Evolutionary conservation across 2,113 vertebrate species (phyloP).

Genomic region (Electrona antarctica): DNA sequence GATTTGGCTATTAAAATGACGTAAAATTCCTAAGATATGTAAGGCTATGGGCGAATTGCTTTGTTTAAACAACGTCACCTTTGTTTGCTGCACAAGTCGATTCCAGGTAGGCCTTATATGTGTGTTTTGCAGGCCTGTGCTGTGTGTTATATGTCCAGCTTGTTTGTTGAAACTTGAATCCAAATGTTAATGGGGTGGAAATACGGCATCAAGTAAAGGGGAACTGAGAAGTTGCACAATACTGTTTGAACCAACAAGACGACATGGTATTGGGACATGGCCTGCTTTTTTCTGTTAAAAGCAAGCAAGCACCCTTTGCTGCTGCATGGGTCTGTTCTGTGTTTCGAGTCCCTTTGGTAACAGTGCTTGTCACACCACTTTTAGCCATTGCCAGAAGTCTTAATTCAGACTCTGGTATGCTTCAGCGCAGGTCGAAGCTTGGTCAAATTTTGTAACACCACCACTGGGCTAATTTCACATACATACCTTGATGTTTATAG

Average conservation of each 20-base stretch:
- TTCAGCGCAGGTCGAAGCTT: slow-evolving; percentile 40
- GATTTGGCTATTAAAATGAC: no score
- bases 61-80: no score
- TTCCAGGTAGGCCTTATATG: background rate
- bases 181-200: slow-evolving; percentile 45
- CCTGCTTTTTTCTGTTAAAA: background rate
- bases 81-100: no score
- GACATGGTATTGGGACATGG: slow-evolving; percentile 30
- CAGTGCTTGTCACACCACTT: slow-evolving; percentile 69
- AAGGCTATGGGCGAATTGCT: no score
- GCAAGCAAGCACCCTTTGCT: slow-evolving; percentile 29
- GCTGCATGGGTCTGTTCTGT: slow-evolving; percentile 64
- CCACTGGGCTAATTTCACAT: slow-evolving; percentile 32
- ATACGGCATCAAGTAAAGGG: background rate
- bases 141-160: background rate
- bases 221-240: slow-evolving; percentile 51
- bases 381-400: slow-evolving; percentile 56
- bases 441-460: slow-evolving; percentile 39
- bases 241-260: slow-evolving; percentile 24
- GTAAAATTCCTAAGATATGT: no score
- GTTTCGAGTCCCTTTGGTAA: slow-evolving; percentile 63
- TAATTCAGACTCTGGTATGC: slow-evolving; percentile 38
- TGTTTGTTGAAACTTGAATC: background rate
- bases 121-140: slow-evolving; percentile 20
- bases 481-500: slow-evolving; percentile 24